Evolutionary conservation across 2,797 vertebrate genomes (phyloP).

Genomic region (Acropternis orthonyx): DNA sequence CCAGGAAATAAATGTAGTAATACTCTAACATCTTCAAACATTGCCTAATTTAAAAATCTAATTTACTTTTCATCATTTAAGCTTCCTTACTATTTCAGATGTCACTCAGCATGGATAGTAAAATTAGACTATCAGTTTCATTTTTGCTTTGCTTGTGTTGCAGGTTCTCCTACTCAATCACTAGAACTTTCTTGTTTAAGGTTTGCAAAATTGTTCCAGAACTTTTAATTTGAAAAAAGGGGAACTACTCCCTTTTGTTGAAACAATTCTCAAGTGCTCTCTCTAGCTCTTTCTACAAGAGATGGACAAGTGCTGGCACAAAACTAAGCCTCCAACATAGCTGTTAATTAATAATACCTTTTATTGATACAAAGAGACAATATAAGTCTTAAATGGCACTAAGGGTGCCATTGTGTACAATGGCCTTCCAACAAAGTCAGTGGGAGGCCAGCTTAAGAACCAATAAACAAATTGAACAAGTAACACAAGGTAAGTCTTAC

Average conservation of each 20-base stretch:
- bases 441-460: constrained; percentile 11
- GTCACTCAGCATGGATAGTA: constrained; percentile 19
- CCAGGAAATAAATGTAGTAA: constrained; percentile 39
- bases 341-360: not conserved
- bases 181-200: not conserved
- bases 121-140: constrained; percentile 41
- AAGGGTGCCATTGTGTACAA: not conserved
- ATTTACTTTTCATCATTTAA: constrained; percentile 42
- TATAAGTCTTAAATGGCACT: not conserved
- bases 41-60: constrained; percentile 45
- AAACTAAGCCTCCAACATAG: not conserved
- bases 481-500: not conserved
- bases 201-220: not conserved
- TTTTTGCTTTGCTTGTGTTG: not conserved
- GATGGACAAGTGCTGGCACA: not conserved
- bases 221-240: not conserved
- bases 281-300: not conserved
- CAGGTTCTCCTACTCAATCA: not conserved
- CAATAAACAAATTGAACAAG: not conserved
- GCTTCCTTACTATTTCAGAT: not conserved
- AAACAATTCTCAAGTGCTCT: not conserved
- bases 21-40: constrained; percentile 39
- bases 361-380: not conserved
- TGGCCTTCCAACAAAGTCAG: not conserved
- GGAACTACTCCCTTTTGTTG: not conserved